phyloP scores from a whole-genome alignment of 2,888 invertebrate species.

The Sinohyriopsis cumingii region DNA sequence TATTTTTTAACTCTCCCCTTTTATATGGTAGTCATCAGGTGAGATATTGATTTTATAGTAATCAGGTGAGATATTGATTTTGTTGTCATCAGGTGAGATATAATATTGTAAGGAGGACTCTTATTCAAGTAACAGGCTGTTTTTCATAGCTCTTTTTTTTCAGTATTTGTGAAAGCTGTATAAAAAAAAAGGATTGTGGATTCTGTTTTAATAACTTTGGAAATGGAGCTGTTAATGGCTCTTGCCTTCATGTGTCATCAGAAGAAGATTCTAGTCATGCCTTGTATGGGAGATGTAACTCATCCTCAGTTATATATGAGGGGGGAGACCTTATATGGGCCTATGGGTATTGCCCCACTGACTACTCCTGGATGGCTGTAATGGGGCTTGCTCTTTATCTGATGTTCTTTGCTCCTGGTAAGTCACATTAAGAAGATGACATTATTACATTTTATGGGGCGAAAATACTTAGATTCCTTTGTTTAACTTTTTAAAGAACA shows the following conservation, averaged over 20 bases:
- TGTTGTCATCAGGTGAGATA: not conserved
- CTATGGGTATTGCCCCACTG: slow-evolving; percentile 72
- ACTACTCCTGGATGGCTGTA: slow-evolving; percentile 72
- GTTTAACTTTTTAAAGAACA: too few species aligned
- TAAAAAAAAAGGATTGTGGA: slow-evolving; percentile 72
- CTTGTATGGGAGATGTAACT: slow-evolving; percentile 54
- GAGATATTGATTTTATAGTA: not conserved
- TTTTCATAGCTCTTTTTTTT: slow-evolving; percentile 9
- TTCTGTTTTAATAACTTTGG: slow-evolving; percentile 69
- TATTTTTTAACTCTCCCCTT: too few species aligned
- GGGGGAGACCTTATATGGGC: slow-evolving; percentile 60
- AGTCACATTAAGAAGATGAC: slow-evolving; percentile 1
- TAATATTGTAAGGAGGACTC: too few species aligned
- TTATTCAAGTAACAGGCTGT: too few species aligned
- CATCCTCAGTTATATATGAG: slow-evolving; percentile 30
- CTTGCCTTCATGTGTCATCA: slow-evolving; percentile 60
- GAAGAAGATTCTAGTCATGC: too few species aligned
- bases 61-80: not conserved
- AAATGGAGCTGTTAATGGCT: slow-evolving; percentile 60
- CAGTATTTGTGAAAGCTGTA: slow-evolving; percentile 73
- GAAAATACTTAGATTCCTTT: too few species aligned
- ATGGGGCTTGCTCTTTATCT: slow-evolving; percentile 73
- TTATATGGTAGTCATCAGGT: too few species aligned
- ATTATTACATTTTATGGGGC: not conserved
- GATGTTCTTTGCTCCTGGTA: slow-evolving; percentile 74